These are phyloP conservation scores for Drosophila lacteicornis DNA, from an alignment of 1,140 invertebrate species.

Conservation along the genomic window DNA sequence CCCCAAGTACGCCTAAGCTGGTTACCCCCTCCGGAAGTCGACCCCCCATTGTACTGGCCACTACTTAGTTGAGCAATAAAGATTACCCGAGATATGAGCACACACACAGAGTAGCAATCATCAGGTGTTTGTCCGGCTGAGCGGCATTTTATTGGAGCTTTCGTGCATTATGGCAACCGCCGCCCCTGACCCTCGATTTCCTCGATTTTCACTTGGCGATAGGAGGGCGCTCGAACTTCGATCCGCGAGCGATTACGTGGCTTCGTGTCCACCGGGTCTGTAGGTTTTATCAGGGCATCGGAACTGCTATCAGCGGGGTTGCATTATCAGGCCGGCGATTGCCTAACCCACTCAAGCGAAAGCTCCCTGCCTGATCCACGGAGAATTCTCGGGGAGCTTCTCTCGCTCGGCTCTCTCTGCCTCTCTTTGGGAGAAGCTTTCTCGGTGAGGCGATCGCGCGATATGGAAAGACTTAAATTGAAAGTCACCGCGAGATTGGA, in stretches of 20 bases:
- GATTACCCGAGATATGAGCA: slow-evolving; percentile 34
- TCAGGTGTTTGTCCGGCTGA: slow-evolving; percentile 26
- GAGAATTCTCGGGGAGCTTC: slow-evolving; percentile 29
- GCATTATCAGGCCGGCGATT: slow-evolving; percentile 40
- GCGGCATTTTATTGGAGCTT: slow-evolving; percentile 49
- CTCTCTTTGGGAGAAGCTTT: slow-evolving; percentile 37
- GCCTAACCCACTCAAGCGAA: slow-evolving; percentile 40
- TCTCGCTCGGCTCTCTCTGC: neutral
- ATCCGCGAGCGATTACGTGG: slow-evolving; percentile 43
- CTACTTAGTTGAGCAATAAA: slow-evolving; percentile 36
- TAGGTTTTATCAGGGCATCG: slow-evolving; percentile 26
- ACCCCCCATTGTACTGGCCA: slow-evolving; percentile 28
- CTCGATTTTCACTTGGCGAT: slow-evolving; percentile 5
- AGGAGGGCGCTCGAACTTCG: slow-evolving; percentile 41
- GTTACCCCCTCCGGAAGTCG: slow-evolving; percentile 2
- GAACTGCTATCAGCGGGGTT: slow-evolving; percentile 27
- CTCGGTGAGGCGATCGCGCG: slow-evolving; percentile 50
- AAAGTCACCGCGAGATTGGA: slow-evolving; percentile 52
- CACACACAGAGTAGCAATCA: slow-evolving; percentile 24
- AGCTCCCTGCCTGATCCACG: slow-evolving; percentile 30
- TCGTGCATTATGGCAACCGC: slow-evolving; percentile 10
- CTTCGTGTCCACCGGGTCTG: slow-evolving; percentile 2
- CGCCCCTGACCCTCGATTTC: slow-evolving; percentile 5
- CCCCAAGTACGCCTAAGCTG: slow-evolving; percentile 65
- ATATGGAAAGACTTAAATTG: slow-evolving; percentile 78